Evolutionary conservation across 2,888 invertebrate species (phyloP).

Genomic region (Sesia bembeciformis): DNA sequence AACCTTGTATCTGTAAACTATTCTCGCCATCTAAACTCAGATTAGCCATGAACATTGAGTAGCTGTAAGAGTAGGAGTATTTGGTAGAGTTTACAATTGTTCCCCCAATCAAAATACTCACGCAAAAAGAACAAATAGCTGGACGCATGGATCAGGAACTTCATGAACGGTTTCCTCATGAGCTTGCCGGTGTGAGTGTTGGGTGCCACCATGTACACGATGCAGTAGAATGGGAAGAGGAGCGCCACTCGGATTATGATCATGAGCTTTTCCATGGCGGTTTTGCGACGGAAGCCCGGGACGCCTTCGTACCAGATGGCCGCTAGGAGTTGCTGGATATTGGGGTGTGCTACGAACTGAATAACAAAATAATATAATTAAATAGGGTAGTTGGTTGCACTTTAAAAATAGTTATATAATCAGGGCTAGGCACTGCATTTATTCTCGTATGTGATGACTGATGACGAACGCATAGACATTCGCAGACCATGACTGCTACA

Average conservation of each 20-base stretch:
- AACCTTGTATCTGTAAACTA: no score
- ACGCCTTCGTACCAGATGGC: conserved; percentile 97
- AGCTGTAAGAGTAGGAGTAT: no score
- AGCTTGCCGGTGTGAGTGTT: conserved; percentile 85
- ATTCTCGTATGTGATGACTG: no score
- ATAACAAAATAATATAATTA: background rate
- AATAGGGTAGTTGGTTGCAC: no score
- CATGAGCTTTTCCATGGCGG: conserved; percentile 80
- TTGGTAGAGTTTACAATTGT: no score
- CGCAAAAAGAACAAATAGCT: conserved; percentile 95
- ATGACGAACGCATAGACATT: no score
- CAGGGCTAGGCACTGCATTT: no score
- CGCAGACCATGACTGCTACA: no score
- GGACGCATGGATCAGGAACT: conserved; percentile 95
- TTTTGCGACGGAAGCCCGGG: conserved; percentile 92
- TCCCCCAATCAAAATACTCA: conserved; percentile 67
- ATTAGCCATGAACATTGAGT: no score
- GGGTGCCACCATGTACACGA: conserved; percentile 89
- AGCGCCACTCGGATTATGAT: conserved; percentile 84
- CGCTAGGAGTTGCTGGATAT: conserved; percentile 93
- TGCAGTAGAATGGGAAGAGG: conserved; percentile 90
- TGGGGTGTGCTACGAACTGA: conserved; percentile 95
- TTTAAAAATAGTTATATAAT: no score
- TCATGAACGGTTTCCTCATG: conserved; percentile 96
- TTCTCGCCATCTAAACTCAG: no score